A percentile compares a stretch with the other conserved stretches of the same genome.
Conservation (phyloP, 2,797 vertebrate species). For the Halcyon smyrnensis region DNA sequence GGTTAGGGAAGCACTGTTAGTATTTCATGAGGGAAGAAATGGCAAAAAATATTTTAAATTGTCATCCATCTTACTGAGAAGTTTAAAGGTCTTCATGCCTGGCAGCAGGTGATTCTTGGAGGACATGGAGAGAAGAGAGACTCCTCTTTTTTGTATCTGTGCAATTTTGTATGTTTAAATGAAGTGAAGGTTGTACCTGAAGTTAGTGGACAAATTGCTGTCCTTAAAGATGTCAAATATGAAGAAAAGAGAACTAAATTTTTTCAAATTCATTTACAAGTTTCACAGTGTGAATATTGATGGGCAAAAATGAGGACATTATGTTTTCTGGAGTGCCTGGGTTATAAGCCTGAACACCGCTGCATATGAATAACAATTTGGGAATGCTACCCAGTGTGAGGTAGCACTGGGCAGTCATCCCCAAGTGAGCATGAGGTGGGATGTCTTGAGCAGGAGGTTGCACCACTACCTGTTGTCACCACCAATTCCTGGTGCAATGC, state of each 20-base stretch:
- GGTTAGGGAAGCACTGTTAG: not conserved
- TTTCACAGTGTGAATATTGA: not conserved
- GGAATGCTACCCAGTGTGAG: not conserved
- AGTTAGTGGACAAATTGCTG: not conserved
- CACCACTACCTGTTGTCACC: not conserved
- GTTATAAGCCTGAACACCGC: not conserved
- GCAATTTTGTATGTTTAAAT: not conserved
- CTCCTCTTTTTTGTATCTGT: not conserved
- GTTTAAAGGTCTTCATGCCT: not conserved
- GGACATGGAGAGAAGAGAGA: not conserved
- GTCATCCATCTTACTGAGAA: not conserved
- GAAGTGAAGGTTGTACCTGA: not conserved
- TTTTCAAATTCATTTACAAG: not conserved
- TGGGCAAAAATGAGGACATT: not conserved
- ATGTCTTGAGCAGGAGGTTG: not conserved
- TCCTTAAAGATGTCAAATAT: not conserved
- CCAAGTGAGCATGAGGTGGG: fast-evolving
- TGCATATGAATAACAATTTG: not conserved
- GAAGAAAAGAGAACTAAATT: not conserved
- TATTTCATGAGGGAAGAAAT: not conserved
- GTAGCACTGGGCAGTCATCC: not conserved
- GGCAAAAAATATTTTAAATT: fast-evolving
- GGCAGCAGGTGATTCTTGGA: not conserved
- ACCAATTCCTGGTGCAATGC: not conserved
- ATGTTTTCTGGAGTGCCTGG: not conserved